These are phyloP conservation scores for Torymus texanus DNA, from an alignment of 2,888 invertebrate species.

Conservation along the genomic window DNA sequence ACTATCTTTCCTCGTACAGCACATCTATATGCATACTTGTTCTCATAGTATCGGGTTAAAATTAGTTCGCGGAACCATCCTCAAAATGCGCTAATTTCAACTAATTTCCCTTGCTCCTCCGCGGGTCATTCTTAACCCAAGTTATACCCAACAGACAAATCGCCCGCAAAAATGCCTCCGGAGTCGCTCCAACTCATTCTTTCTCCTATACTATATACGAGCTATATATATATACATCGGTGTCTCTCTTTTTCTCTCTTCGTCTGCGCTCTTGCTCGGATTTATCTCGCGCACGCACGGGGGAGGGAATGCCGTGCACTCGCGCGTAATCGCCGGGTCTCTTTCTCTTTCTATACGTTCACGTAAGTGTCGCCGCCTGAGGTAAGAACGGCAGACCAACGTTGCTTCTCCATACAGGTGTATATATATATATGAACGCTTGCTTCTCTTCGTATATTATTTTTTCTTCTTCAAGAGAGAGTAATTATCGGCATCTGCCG, in stretches of 20 bases:
- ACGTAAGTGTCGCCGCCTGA: constrained; percentile 59
- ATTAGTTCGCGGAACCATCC: too few species aligned
- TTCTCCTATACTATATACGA: too few species aligned
- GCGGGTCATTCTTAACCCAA: background rate
- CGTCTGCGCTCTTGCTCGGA: background rate
- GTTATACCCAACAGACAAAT: too few species aligned
- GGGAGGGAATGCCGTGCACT: constrained; percentile 17
- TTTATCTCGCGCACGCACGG: constrained; percentile 41
- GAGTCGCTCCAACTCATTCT: too few species aligned
- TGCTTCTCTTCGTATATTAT: too few species aligned
- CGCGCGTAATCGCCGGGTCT: constrained; percentile 29
- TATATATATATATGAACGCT: too few species aligned
- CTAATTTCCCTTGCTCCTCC: too few species aligned
- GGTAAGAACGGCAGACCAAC: constrained; percentile 48
- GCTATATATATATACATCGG: background rate
- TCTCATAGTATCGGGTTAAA: too few species aligned
- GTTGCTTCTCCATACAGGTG: constrained; percentile 48
- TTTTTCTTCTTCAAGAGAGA: constrained; percentile 44
- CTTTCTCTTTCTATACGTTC: constrained; percentile 3
- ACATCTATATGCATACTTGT: too few species aligned
- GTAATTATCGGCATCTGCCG: constrained; percentile 65
- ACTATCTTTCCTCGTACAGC: too few species aligned
- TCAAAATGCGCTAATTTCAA: too few species aligned
- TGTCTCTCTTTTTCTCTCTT: background rate
- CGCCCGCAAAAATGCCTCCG: too few species aligned